Evolutionary conservation across 2,113 vertebrate genomes (phyloP).

Genomic region (Catagonus wagneri): DNA sequence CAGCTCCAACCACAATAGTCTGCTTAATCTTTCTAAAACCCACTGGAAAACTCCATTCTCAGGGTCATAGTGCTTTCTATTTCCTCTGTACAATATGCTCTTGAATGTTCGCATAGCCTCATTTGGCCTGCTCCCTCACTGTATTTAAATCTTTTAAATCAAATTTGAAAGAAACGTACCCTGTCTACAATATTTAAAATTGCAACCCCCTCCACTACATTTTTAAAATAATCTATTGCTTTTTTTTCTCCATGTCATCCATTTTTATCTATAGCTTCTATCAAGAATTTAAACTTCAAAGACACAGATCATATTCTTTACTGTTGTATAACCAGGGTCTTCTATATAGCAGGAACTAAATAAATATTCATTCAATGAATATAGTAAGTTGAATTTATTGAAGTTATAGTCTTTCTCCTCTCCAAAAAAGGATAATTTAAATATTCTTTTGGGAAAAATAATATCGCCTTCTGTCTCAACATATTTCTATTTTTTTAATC

Average conservation of each 20-base stretch:
- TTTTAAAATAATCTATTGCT: not conserved
- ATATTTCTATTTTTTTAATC: not conserved
- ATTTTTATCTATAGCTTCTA: not conserved
- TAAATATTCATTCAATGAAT: not conserved
- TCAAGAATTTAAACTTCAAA: not conserved
- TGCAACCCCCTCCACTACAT: not conserved
- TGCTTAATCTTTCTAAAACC: not conserved
- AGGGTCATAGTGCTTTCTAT: not conserved
- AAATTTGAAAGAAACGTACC: not conserved
- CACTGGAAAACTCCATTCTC: not conserved
- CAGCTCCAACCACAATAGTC: not conserved
- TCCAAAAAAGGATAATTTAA: constrained; percentile 15
- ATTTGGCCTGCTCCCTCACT: not conserved
- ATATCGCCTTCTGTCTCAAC: not conserved
- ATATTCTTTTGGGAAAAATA: not conserved
- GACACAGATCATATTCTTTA: not conserved
- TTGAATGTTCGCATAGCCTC: not conserved
- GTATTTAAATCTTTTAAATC: not conserved
- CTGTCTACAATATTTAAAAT: not conserved
- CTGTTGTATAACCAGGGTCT: not conserved
- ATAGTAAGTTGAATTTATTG: not conserved
- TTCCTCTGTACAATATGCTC: not conserved
- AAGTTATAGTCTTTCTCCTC: not conserved
- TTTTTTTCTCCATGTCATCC: not conserved
- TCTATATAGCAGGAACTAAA: not conserved